Percentiles rank a stretch among this genome's conserved stretches.
Evolutionary conservation across 2,113 vertebrate species (phyloP).

Genomic region (Boulengerochromis microlepis): DNA sequence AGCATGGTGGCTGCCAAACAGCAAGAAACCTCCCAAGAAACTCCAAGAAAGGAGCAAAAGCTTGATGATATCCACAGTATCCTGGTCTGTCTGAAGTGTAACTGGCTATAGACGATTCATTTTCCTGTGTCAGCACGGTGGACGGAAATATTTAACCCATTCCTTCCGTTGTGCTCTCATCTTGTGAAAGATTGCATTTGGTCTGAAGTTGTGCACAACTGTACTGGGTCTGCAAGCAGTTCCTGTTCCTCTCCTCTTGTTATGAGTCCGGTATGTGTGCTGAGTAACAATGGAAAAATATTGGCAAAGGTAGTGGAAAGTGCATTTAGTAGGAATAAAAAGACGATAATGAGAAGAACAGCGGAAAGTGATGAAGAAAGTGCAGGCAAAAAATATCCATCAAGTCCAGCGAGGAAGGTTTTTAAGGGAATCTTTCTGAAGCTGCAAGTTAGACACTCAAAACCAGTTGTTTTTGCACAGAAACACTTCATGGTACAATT

Average conservation of each 20-base stretch:
- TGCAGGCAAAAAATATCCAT: neutral
- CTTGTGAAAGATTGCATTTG: neutral
- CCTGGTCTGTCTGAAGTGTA: neutral
- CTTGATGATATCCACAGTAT: neutral
- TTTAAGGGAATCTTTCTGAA: neutral
- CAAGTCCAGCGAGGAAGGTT: neutral
- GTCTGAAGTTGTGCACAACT: neutral
- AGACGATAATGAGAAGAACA: constrained; percentile 36
- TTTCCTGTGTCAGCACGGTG: neutral
- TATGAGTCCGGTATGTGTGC: neutral
- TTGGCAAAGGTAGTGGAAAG: constrained; percentile 22
- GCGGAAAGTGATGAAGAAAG: neutral
- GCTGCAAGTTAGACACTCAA: neutral
- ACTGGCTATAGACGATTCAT: neutral
- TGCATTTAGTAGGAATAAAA: neutral
- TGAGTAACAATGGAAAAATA: neutral
- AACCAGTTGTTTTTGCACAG: neutral
- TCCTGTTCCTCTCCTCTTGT: neutral
- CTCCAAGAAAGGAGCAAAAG: neutral
- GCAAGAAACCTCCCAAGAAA: neutral
- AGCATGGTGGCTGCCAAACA: neutral
- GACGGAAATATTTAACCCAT: constrained; percentile 6
- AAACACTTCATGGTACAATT: neutral
- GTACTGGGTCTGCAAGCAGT: neutral
- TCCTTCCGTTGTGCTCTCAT: neutral